phyloP scores from a whole-genome alignment of 2,113 vertebrate genomes.

The Casuarius casuarius region DNA sequence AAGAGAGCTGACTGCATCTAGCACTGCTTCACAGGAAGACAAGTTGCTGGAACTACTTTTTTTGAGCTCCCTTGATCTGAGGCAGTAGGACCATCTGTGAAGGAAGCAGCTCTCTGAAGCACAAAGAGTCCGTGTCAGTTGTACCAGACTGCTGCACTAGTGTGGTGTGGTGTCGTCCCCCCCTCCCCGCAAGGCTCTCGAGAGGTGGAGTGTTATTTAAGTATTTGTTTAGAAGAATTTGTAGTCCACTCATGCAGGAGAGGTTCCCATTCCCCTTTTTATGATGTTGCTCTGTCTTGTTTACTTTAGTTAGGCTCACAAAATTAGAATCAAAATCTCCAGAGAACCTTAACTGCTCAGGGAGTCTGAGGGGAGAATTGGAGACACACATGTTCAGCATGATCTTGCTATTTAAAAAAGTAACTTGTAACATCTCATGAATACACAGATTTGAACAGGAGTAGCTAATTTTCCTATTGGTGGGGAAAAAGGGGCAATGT shows the following conservation, averaged over 20 bases:
- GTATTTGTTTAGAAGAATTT: constrained; percentile 53
- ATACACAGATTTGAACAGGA: neutral
- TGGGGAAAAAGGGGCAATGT: neutral
- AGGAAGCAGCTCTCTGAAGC: neutral
- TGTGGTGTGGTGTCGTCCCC: neutral
- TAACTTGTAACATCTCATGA: neutral
- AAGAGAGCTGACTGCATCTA: neutral
- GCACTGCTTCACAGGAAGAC: neutral
- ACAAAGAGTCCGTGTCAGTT: neutral
- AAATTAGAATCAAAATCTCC: neutral
- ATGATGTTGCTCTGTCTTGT: neutral
- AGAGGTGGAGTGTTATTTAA: constrained; percentile 33
- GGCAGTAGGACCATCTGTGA: neutral
- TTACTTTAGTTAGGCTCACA: constrained; percentile 18
- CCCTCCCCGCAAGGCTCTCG: neutral
- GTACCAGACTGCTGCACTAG: neutral
- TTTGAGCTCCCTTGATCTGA: neutral
- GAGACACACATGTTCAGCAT: neutral
- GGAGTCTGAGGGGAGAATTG: neutral
- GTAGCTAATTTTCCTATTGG: neutral
- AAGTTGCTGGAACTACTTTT: neutral
- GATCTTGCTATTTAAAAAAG: neutral
- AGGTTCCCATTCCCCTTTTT: constrained; percentile 1
- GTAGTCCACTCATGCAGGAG: neutral
- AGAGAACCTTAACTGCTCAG: neutral